phyloP scores from a whole-genome alignment of 2,888 invertebrate genomes.

The Leptarthrus brevirostris region DNA sequence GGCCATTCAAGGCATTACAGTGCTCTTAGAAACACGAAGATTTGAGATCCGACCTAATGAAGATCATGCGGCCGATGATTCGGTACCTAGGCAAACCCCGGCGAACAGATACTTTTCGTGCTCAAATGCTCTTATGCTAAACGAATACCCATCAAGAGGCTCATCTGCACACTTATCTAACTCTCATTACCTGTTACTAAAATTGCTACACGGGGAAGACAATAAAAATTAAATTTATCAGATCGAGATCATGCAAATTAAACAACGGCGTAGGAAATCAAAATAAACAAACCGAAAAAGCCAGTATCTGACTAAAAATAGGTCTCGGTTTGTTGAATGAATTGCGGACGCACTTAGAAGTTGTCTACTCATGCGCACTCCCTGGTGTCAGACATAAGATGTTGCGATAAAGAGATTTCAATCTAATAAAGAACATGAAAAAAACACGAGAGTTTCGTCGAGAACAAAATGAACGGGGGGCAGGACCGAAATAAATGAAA shows the following conservation, averaged over 20 bases:
- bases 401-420: constrained; percentile 31
- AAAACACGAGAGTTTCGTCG: constrained; percentile 1
- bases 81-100: not conserved
- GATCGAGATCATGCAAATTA: constrained; percentile 42
- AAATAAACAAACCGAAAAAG: constrained; percentile 39
- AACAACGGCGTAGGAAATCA: constrained; percentile 26
- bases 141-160: not conserved
- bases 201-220: constrained; percentile 22
- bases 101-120: not conserved
- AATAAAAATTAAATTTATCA: constrained; percentile 9
- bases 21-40: not conserved
- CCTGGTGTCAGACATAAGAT: constrained; percentile 27
- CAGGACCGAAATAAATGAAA: constrained; percentile 38
- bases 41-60: constrained; percentile 21
- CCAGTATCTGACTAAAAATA: constrained; percentile 15
- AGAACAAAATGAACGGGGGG: constrained; percentile 32
- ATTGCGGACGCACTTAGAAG: constrained; percentile 29
- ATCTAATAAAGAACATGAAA: constrained; percentile 27
- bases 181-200: constrained; percentile 21
- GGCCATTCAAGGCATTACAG: constrained; percentile 1
- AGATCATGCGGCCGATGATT: constrained; percentile 5
- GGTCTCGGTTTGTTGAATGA: constrained; percentile 37
- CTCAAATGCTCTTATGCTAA: not conserved
- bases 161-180: constrained; percentile 6
- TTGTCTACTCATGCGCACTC: constrained; percentile 43